phyloP scores from a whole-genome alignment of 2,888 invertebrate genomes.

The Lithophane ornitopus region DNA sequence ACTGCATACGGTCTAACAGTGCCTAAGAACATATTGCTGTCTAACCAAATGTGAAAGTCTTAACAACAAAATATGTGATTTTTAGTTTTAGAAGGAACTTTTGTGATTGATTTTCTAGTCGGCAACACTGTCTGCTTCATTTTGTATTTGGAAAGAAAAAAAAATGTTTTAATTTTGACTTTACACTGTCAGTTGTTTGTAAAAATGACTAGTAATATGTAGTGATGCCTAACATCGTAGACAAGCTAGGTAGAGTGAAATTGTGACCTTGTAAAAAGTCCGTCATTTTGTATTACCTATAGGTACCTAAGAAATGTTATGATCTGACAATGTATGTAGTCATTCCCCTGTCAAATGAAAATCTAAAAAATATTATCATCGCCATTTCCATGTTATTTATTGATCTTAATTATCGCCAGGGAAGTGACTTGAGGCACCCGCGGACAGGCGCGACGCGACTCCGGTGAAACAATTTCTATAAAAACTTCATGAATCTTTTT shows the following conservation, averaged over 20 bases:
- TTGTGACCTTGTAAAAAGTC: constrained; percentile 46
- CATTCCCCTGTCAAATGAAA: constrained; percentile 37
- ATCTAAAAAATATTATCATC: constrained; percentile 5
- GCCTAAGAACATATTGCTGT: constrained; percentile 68
- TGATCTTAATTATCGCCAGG: constrained; percentile 13
- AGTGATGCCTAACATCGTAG: constrained; percentile 41
- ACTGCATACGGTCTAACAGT: constrained; percentile 70
- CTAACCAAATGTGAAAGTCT: constrained; percentile 51
- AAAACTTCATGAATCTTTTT: neutral
- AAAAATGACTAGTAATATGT: constrained; percentile 16
- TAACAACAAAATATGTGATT: constrained; percentile 64
- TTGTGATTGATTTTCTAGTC: constrained; percentile 78
- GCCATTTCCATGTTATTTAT: constrained; percentile 15
- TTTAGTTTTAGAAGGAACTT: constrained; percentile 64
- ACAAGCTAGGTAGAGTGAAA: constrained; percentile 44
- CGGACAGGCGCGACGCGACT: neutral
- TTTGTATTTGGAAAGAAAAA: constrained; percentile 45
- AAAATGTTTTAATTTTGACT: constrained; percentile 27
- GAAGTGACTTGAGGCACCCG: constrained; percentile 14
- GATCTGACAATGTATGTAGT: constrained; percentile 39
- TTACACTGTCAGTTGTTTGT: constrained; percentile 26
- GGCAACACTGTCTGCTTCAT: constrained; percentile 61
- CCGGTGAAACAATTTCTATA: neutral
- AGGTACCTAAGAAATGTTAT: constrained; percentile 30
- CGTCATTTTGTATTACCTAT: constrained; percentile 43